These are phyloP conservation scores for Heloderma charlesbogerti DNA, from an alignment of 2,113 vertebrate genomes.

Conservation along the genomic window DNA sequence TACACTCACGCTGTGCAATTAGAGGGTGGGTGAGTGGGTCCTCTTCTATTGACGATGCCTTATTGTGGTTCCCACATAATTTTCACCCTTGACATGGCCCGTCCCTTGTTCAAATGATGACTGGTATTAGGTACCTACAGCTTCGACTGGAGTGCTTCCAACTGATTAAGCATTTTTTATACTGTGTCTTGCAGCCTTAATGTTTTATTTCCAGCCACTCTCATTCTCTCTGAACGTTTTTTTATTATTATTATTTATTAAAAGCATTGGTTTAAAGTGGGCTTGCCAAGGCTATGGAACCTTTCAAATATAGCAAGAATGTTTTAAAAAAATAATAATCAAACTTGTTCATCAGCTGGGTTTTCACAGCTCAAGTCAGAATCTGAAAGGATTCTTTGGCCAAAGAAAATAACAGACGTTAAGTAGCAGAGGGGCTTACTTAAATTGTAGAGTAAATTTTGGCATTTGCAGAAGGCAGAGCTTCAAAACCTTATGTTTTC, in stretches of 20 bases:
- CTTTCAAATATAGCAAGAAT: too few species aligned
- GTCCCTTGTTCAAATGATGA: conserved; percentile 26
- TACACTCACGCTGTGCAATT: not conserved
- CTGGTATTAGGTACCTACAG: conserved; percentile 23
- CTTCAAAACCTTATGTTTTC: conserved; percentile 61
- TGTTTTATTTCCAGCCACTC: conserved; percentile 34
- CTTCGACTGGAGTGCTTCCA: conserved; percentile 54
- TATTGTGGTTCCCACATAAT: conserved; percentile 32
- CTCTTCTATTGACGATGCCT: conserved; percentile 20
- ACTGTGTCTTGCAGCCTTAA: not conserved
- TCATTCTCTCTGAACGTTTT: conserved; percentile 13
- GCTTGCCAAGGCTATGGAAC: conserved; percentile 34
- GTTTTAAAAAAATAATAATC: conserved; percentile 26
- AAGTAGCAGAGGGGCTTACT: conserved; percentile 59
- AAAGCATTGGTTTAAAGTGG: conserved; percentile 48
- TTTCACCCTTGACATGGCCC: conserved; percentile 40
- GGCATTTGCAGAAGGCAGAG: conserved; percentile 51
- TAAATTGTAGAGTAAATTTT: conserved; percentile 66
- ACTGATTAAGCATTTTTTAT: conserved; percentile 46
- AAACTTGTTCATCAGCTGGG: conserved; percentile 51
- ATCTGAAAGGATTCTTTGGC: conserved; percentile 61
- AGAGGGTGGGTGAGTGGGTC: conserved; percentile 6
- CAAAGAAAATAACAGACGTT: conserved; percentile 65
- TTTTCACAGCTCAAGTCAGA: conserved; percentile 57
- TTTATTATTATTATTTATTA: conserved; percentile 13